Conservation (phyloP, 2,113 vertebrate species). For the Oreotragus oreotragus region DNA sequence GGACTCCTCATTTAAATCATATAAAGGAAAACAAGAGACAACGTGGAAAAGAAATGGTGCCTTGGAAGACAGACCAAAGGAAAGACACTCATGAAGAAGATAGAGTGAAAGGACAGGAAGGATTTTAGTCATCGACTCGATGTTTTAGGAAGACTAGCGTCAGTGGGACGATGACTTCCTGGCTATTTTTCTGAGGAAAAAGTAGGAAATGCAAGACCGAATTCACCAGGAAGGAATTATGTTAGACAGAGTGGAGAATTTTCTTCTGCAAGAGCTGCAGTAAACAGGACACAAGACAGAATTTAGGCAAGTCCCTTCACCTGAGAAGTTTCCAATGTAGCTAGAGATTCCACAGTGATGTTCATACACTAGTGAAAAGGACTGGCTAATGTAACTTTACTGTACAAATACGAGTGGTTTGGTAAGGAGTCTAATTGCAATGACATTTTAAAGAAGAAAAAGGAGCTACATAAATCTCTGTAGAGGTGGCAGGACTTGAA, state of each 20-base stretch:
- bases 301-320: background rate
- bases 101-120: background rate
- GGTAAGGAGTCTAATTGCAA: background rate
- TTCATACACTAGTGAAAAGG: background rate
- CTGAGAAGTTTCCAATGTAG: background rate
- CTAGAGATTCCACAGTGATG: background rate
- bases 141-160: background rate
- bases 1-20: background rate
- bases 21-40: background rate
- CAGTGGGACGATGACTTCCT: background rate
- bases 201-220: background rate
- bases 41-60: background rate
- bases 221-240: background rate
- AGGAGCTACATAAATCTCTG: background rate
- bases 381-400: background rate
- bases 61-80: background rate
- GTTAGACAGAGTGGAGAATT: background rate
- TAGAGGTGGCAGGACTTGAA: background rate
- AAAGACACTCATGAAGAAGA: background rate
- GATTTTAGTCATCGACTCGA: background rate
- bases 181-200: background rate
- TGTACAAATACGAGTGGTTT: background rate
- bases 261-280: background rate
- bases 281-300: background rate
- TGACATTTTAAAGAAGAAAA: background rate